phyloP scores from a whole-genome alignment of 1,140 invertebrate genomes.

The Drosophila auraria region DNA sequence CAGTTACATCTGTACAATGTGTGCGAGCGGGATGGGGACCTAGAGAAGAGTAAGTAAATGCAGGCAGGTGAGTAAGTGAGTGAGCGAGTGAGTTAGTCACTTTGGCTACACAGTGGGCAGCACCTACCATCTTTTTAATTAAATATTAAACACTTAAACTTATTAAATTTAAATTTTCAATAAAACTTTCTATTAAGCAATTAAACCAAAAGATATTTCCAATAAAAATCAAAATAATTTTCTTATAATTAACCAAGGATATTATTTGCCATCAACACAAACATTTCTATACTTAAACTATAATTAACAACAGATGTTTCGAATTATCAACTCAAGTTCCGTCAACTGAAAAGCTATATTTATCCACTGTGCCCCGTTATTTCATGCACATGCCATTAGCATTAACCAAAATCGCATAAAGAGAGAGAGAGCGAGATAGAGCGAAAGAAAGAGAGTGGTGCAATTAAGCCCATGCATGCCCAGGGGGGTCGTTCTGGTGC shows the following conservation, averaged over 20 bases:
- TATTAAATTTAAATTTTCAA: too few species aligned
- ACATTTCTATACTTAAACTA: not conserved
- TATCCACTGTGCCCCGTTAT: slow-evolving; percentile 17
- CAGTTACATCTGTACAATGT: slow-evolving; percentile 17
- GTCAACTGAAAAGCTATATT: slow-evolving; percentile 2
- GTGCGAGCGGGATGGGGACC: not conserved
- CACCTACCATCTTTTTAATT: not conserved
- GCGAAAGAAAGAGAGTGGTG: slow-evolving; percentile 31
- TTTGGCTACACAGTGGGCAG: slow-evolving; percentile 15
- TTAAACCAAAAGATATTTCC: too few species aligned
- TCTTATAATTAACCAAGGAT: not conserved
- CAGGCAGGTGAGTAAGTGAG: slow-evolving; percentile 21
- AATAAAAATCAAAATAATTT: not conserved
- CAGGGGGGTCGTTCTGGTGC: slow-evolving; percentile 56
- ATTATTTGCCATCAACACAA: too few species aligned
- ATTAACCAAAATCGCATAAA: slow-evolving; percentile 50
- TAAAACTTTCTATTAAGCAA: too few species aligned
- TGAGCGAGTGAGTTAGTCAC: slow-evolving; percentile 18
- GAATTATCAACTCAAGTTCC: not conserved
- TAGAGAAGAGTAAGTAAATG: slow-evolving; percentile 2
- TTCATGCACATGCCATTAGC: slow-evolving; percentile 62
- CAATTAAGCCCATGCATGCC: slow-evolving; percentile 72
- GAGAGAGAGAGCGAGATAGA: not conserved
- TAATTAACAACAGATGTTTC: not conserved
- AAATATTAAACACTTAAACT: too few species aligned